A percentile compares a stretch with the other conserved stretches of the same genome.
Conservation (phyloP, 2,797 vertebrate genomes). For the Chloroceryle inda region DNA sequence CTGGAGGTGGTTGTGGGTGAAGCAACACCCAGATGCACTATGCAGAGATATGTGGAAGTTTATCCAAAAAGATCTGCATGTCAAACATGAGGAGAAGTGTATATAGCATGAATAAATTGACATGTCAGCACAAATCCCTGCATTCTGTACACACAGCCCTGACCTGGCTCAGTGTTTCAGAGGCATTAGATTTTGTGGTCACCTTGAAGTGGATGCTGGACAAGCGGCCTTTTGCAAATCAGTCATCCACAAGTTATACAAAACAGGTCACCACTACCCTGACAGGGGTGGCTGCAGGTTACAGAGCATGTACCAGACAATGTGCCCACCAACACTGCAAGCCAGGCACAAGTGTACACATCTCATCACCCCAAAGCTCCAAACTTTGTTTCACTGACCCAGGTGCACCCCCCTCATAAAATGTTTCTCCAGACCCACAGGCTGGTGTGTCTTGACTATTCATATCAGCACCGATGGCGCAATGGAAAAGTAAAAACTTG, state of each 20-base stretch:
- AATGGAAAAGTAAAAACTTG: neutral
- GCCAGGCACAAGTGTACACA: neutral
- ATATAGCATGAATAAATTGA: slow-evolving; percentile 59
- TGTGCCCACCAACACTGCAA: accelerated
- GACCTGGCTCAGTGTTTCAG: neutral
- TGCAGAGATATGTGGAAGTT: slow-evolving; percentile 30
- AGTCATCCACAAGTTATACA: neutral
- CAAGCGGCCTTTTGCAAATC: neutral
- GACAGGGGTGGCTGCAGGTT: neutral
- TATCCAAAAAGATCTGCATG: slow-evolving; percentile 69
- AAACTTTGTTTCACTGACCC: neutral
- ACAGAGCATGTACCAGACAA: neutral
- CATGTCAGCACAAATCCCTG: slow-evolving; percentile 62
- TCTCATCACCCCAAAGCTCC: neutral
- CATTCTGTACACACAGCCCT: slow-evolving; percentile 30
- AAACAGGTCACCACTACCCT: neutral
- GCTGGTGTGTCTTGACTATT: neutral
- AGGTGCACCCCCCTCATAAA: neutral
- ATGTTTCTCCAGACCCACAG: accelerated
- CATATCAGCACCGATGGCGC: accelerated
- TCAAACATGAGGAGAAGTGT: slow-evolving; percentile 52
- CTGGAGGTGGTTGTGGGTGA: slow-evolving; percentile 66
- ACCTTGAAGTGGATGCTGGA: neutral
- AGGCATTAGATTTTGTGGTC: neutral
- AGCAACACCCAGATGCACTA: slow-evolving; percentile 54